These are phyloP conservation scores for Beris chalybata DNA, from an alignment of 2,888 invertebrate genomes.

Conservation along the genomic window DNA sequence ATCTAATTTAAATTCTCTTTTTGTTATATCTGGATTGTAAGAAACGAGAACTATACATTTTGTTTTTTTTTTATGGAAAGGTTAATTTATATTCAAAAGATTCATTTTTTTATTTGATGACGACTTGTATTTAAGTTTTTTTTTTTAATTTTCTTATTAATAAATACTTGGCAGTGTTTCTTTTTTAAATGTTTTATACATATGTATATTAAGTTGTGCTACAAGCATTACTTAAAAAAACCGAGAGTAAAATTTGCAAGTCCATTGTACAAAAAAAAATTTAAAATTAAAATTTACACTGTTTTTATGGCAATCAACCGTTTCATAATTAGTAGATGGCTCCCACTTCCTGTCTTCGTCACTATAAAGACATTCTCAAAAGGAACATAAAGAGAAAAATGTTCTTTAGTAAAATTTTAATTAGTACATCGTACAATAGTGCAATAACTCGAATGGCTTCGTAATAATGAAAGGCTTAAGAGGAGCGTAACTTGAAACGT, in stretches of 20 bases:
- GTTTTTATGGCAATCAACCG: no score
- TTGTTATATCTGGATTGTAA: not conserved
- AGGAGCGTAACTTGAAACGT: slow-evolving; percentile 8
- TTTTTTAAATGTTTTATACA: slow-evolving; percentile 18
- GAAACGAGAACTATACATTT: not conserved
- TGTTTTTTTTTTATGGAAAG: slow-evolving; percentile 4
- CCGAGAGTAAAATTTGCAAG: no score
- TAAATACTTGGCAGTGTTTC: slow-evolving; percentile 38
- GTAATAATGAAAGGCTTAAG: no score
- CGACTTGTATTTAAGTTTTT: slow-evolving; percentile 16
- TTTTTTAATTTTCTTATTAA: slow-evolving; percentile 31
- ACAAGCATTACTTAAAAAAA: slow-evolving; percentile 31
- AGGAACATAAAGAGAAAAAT: not conserved
- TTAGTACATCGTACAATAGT: not conserved
- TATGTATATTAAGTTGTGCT: slow-evolving; percentile 34
- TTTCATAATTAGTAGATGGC: no score
- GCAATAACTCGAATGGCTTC: no score
- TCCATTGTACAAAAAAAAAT: no score
- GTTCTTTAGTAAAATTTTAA: no score
- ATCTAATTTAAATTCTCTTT: not conserved
- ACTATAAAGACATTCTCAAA: not conserved
- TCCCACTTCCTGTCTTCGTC: no score
- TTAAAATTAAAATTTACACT: not conserved
- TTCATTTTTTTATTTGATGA: slow-evolving; percentile 31
- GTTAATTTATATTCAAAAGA: not conserved